A percentile compares a stretch with the other conserved stretches of the same genome.
These are phyloP conservation scores for Lota lota DNA, from an alignment of 2,113 vertebrate genomes.

Conservation along the genomic window DNA sequence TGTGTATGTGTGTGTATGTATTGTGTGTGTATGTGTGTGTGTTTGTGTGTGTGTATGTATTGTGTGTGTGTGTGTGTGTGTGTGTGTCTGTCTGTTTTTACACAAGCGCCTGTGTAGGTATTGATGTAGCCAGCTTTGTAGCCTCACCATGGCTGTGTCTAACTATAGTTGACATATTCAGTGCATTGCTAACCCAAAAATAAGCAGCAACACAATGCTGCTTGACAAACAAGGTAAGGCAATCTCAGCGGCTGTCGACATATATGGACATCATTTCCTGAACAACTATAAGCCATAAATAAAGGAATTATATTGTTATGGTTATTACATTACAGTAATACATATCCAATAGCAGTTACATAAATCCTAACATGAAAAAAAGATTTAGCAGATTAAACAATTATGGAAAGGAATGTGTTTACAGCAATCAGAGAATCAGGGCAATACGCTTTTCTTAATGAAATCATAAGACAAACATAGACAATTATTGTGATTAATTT, in stretches of 20 bases:
- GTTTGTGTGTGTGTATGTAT: background rate
- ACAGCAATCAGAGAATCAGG: no score
- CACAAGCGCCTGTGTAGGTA: background rate
- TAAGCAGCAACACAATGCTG: slow-evolving; percentile 40
- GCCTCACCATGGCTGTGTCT: slow-evolving; percentile 27
- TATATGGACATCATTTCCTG: no score
- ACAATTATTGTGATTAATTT: no score
- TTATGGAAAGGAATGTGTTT: no score
- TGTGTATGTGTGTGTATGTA: background rate
- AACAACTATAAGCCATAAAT: no score
- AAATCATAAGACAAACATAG: no score
- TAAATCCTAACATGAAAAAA: no score
- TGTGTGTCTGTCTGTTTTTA: background rate
- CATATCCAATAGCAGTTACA: no score
- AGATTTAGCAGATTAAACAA: no score
- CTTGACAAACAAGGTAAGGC: slow-evolving; percentile 24
- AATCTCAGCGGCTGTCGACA: slow-evolving; percentile 3
- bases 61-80: slow-evolving; percentile 1
- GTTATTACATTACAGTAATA: no score
- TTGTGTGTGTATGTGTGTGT: background rate
- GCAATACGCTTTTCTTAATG: no score
- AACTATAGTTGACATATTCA: slow-evolving; percentile 50
- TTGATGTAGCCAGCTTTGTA: background rate
- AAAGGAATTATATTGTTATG: no score
- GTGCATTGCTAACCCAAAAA: slow-evolving; percentile 45